These are phyloP conservation scores for Chymomyza costata DNA, from an alignment of 1,140 invertebrate genomes.

Conservation along the genomic window DNA sequence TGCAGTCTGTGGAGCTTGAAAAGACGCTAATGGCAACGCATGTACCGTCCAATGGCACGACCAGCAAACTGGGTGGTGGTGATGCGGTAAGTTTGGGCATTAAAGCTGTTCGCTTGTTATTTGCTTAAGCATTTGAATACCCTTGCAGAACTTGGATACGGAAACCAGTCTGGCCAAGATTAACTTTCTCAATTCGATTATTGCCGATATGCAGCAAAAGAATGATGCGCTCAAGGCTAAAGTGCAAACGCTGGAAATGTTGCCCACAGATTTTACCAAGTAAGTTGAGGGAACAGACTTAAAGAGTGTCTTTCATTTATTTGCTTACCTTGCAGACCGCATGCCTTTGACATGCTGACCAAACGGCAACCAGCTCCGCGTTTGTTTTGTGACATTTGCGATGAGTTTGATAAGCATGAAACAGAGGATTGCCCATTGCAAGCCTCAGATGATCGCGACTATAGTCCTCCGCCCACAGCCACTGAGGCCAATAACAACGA, in stretches of 20 bases:
- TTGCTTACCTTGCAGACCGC: constrained; percentile 40
- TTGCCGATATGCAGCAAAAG: constrained; percentile 95
- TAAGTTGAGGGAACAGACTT: constrained; percentile 16
- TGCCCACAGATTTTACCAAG: constrained; percentile 75
- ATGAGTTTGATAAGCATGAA: constrained; percentile 96
- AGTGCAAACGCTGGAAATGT: constrained; percentile 87
- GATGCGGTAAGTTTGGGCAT: too few relatives aligned
- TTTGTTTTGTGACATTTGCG: constrained; percentile 98
- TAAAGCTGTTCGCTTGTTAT: not conserved
- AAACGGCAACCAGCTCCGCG: constrained; percentile 81
- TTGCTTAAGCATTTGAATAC: not conserved
- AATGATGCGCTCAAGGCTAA: constrained; percentile 88
- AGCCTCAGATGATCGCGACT: constrained; percentile 78
- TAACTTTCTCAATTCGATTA: constrained; percentile 95
- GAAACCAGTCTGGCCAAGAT: constrained; percentile 80
- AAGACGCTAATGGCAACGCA: constrained; percentile 44
- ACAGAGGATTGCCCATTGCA: constrained; percentile 97
- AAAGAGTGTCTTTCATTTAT: not conserved
- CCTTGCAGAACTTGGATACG: constrained; percentile 27
- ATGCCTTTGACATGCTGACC: constrained; percentile 52
- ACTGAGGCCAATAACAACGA: constrained; percentile 65
- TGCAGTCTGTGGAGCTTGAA: constrained; percentile 43
- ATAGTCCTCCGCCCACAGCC: constrained; percentile 70
- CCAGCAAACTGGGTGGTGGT: not conserved
- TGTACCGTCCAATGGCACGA: constrained; percentile 33